Base-by-base conservation (phyloP, 2,797 vertebrate genomes). In the Furcifer pardalis region DNA sequence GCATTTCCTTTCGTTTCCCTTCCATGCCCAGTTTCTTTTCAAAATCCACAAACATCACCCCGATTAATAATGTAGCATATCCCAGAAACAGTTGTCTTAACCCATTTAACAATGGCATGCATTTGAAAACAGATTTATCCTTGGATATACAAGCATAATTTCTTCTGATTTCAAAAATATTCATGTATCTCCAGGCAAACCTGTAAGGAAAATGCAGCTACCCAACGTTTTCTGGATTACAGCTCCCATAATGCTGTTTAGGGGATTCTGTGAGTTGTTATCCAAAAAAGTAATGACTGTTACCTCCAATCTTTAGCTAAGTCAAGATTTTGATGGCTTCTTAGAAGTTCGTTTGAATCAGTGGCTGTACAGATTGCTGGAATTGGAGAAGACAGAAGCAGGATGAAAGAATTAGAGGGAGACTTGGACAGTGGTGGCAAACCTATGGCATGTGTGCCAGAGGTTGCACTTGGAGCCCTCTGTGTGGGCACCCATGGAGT, bases 341-440 rank as follows among this genome's bases (percentile, higher is more conserved):
- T 63, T 79, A 69, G 80, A 44, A 72, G 73, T 84, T 69, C 59
- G 71, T n/a, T 37, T 44, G 81, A 15, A 37, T 86, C 73, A 32
- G 69, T 23, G 37, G 56, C 60, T 40, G 30, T 19, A 59, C 60
- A 37, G 27, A 60, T 60, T 81, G 68, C 80, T 73, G 68, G 68
- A 82, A 30, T 52, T 73, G 63, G n/a, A 13, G 63, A 84, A 83
- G 79, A 63, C 46, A 68, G 52, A 80, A 6, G 52, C 69, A 56
- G 76, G 88, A 84, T 68, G 60, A 83, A 37, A 63, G 49, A 19
- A 56, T 66, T 42, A 86, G 88, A 90, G 42, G 60, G 46, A 84
- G 71, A 81, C 71, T 19, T 19, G 52, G 59, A n/a, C n/a, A n/a
- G n/a, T n/a, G n/a, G n/a, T n/a, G n/a, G n/a, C n/a, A n/a, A n/a